Percentiles rank a stretch among this genome's conserved stretches.
phyloP scores from a whole-genome alignment of 2,888 invertebrate species.

The Pinctada fucata region DNA sequence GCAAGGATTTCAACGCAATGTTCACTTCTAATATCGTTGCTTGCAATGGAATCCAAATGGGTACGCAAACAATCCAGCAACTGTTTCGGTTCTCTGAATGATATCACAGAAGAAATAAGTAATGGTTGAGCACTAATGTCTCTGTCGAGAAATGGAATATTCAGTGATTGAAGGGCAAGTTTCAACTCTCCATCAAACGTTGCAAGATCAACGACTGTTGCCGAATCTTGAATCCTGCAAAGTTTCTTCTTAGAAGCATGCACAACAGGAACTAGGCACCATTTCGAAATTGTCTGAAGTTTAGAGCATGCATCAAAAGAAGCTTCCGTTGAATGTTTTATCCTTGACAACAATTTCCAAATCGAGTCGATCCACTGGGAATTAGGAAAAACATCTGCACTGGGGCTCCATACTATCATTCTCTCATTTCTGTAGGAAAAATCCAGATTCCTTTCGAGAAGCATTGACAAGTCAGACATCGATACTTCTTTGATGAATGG shows the following conservation, averaged over 20 bases:
- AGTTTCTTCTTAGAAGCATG: background rate
- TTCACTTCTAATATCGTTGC: background rate
- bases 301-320: background rate
- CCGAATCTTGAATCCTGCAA: background rate
- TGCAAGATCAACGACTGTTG: slow-evolving; percentile 4
- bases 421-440: background rate
- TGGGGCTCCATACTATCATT: slow-evolving; percentile 23
- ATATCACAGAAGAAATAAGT: slow-evolving; percentile 1
- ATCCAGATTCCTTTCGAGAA: slow-evolving; percentile 5
- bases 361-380: slow-evolving; percentile 18
- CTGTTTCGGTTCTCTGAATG: background rate
- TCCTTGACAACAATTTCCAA: slow-evolving; percentile 19
- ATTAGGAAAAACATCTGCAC: slow-evolving; percentile 14
- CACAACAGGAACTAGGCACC: background rate
- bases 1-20: slow-evolving; percentile 15
- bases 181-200: slow-evolving; percentile 14
- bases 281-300: background rate
- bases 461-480: background rate
- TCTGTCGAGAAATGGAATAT: slow-evolving; percentile 16
- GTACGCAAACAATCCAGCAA: slow-evolving; percentile 28
- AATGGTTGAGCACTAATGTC: background rate
- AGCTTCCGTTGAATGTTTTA: background rate
- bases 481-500: background rate
- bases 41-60: background rate
- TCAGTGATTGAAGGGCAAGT: background rate